A percentile compares a stretch with the other conserved stretches of the same genome.
Conservation (phyloP, 2,797 vertebrate genomes). For the Hyperoplus immaculatus region DNA sequence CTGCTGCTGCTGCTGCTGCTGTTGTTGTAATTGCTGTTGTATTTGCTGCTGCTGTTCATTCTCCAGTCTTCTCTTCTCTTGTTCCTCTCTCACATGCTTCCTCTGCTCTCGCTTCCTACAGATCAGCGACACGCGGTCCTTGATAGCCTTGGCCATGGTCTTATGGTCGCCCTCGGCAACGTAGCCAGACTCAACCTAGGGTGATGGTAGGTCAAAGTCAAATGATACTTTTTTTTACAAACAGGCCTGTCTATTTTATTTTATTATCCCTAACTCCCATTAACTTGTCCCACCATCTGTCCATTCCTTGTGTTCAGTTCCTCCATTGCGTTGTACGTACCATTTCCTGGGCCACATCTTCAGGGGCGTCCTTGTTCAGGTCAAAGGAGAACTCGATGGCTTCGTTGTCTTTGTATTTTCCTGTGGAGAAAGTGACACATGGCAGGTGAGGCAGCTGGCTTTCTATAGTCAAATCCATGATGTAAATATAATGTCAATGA, state of each 20-base stretch:
- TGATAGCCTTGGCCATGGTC: slow-evolving; percentile 99
- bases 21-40: slow-evolving; percentile 13
- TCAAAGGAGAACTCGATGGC: slow-evolving; percentile 99
- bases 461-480: not conserved
- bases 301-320: rapidly evolving
- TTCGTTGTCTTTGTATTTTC: slow-evolving; percentile 99
- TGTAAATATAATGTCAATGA: not conserved
- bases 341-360: slow-evolving; percentile 99
- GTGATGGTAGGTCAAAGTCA: not conserved
- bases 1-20: slow-evolving; percentile 24
- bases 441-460: slow-evolving; percentile 1
- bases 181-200: slow-evolving; percentile 96
- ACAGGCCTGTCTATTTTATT: not conserved
- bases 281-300: not conserved
- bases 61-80: slow-evolving; percentile 89
- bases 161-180: slow-evolving; percentile 99
- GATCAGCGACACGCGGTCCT: slow-evolving; percentile 96
- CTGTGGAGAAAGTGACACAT: slow-evolving; percentile 47
- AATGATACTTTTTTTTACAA: too few relatives aligned
- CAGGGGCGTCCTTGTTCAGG: slow-evolving; percentile 95
- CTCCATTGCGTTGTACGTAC: slow-evolving; percentile 68
- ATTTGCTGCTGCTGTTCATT: slow-evolving; percentile 55
- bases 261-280: not conserved
- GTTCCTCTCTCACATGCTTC: slow-evolving; percentile 93
- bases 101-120: slow-evolving; percentile 95